These are phyloP conservation scores for Drosophila setosimentum DNA, from an alignment of 2,888 invertebrate species.

Conservation along the genomic window DNA sequence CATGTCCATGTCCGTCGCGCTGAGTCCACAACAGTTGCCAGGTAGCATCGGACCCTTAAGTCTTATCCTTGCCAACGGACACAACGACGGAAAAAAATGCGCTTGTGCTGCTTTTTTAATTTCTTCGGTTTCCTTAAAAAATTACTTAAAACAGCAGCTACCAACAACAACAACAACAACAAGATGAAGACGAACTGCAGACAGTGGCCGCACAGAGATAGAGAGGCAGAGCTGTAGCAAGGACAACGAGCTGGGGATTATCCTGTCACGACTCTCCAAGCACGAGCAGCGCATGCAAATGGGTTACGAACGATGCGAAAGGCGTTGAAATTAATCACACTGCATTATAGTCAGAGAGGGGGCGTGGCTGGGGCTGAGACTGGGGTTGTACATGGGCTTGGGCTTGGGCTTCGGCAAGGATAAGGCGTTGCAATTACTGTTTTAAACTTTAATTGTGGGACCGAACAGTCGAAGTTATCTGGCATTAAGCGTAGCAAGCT, in stretches of 20 bases:
- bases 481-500: slow-evolving; percentile 39
- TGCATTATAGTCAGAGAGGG: slow-evolving; percentile 42
- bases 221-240: slow-evolving; percentile 1
- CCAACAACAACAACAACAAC: slow-evolving; percentile 1
- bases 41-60: slow-evolving; percentile 66
- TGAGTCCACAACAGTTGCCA: slow-evolving; percentile 34
- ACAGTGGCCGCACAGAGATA: slow-evolving; percentile 3
- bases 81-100: neutral
- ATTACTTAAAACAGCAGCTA: slow-evolving; percentile 66
- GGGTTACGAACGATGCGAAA: slow-evolving; percentile 49
- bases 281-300: slow-evolving; percentile 60
- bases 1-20: slow-evolving; percentile 9
- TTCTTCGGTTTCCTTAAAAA: slow-evolving; percentile 67
- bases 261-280: slow-evolving; percentile 65
- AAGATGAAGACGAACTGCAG: slow-evolving; percentile 1
- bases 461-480: slow-evolving; percentile 16
- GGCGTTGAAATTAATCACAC: slow-evolving; percentile 72
- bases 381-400: neutral
- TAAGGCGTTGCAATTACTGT: slow-evolving; percentile 34
- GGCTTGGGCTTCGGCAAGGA: neutral
- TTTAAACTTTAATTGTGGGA: slow-evolving; percentile 45
- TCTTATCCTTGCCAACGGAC: slow-evolving; percentile 61
- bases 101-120: slow-evolving; percentile 52
- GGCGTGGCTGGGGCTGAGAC: slow-evolving; percentile 6
- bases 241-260: slow-evolving; percentile 65